Conservation (phyloP, 2,888 invertebrate genomes). For the Tachystola acroxantha region DNA sequence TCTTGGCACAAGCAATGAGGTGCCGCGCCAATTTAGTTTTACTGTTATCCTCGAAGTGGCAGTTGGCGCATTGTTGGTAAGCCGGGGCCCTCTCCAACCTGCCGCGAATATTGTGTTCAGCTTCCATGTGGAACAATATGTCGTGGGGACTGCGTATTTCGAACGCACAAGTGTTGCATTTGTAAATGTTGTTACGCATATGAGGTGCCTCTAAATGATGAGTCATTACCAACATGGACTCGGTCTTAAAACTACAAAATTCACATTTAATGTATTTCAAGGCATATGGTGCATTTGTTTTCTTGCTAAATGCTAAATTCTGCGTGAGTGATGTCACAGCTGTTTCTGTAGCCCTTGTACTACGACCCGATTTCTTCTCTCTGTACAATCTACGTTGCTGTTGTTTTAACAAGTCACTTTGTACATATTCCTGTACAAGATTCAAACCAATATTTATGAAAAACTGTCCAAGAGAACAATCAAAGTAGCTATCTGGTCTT, state of each 20-base stretch:
- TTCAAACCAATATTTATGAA: conserved; percentile 95
- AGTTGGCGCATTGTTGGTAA: conserved; percentile 96
- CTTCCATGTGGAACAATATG: conserved; percentile 95
- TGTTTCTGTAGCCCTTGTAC: conserved; percentile 85
- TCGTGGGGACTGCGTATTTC: conserved; percentile 93
- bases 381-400: conserved; percentile 92
- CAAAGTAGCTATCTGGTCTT: conserved; percentile 87
- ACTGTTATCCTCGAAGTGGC: conserved; percentile 96
- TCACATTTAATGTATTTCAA: conserved; percentile 90
- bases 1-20: conserved; percentile 92
- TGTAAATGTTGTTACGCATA: conserved; percentile 91
- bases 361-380: conserved; percentile 79
- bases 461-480: conserved; percentile 93
- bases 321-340: conserved; percentile 92
- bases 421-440: conserved; percentile 95
- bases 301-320: conserved; percentile 92
- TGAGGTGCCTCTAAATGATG: conserved; percentile 96
- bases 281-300: conserved; percentile 90
- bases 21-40: conserved; percentile 95
- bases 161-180: conserved; percentile 91
- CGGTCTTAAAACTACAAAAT: conserved; percentile 94
- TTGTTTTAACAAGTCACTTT: conserved; percentile 91
- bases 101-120: conserved; percentile 93
- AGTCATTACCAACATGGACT: conserved; percentile 91
- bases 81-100: conserved; percentile 92